These are phyloP conservation scores for Lochmaea capreae DNA, from an alignment of 2,888 invertebrate genomes.

Conservation along the genomic window DNA sequence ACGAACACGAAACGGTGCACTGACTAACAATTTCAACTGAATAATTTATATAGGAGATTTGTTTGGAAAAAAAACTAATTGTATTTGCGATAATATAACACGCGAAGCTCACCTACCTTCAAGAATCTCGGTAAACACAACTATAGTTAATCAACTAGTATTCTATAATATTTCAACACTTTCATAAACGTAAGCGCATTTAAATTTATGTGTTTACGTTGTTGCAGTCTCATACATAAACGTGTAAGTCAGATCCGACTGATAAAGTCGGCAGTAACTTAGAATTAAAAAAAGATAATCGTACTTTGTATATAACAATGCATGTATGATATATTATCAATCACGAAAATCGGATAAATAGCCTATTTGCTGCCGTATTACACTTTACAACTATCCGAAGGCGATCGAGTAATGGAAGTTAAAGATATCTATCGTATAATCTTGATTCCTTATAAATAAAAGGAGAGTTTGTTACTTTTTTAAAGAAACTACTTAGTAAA, in stretches of 20 bases:
- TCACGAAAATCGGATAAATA: slow-evolving; percentile 28
- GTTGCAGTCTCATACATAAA: slow-evolving; percentile 3
- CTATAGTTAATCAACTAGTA: neutral
- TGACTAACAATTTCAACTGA: slow-evolving; percentile 13
- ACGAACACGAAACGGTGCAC: neutral
- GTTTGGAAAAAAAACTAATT: slow-evolving; percentile 23
- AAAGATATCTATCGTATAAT: slow-evolving; percentile 22
- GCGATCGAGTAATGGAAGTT: slow-evolving; percentile 29
- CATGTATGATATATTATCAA: slow-evolving; percentile 30
- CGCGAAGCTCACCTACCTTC: neutral
- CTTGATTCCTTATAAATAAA: slow-evolving; percentile 9
- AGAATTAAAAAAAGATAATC: slow-evolving; percentile 7
- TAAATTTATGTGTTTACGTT: slow-evolving; percentile 9
- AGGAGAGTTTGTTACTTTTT: no score
- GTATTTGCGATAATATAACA: slow-evolving; percentile 16
- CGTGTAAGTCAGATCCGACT: slow-evolving; percentile 1
- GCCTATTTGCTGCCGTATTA: slow-evolving; percentile 33
- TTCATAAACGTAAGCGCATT: slow-evolving; percentile 5
- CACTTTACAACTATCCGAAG: slow-evolving; percentile 28
- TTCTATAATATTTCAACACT: slow-evolving; percentile 12
- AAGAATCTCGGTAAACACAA: neutral
- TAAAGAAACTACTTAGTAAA: no score
- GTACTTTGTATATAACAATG: slow-evolving; percentile 27
- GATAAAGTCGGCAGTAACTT: slow-evolving; percentile 5
- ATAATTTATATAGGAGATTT: slow-evolving; percentile 21